Conservation (phyloP, 2,888 invertebrate species). For the Oxystoma pomonae region DNA sequence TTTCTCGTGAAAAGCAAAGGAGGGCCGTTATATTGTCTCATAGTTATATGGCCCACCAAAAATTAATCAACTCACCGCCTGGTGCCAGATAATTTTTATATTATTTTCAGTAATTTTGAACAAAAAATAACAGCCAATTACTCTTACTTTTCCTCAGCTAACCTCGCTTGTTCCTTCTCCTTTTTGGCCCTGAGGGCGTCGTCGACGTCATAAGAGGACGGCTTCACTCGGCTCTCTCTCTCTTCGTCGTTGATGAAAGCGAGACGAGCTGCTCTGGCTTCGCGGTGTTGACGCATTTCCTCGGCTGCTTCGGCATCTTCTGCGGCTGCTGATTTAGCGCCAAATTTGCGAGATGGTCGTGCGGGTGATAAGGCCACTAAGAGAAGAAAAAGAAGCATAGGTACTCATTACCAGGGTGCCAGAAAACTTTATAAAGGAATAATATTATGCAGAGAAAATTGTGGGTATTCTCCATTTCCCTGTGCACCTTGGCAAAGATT, state of each 20-base stretch:
- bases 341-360: conserved; percentile 67
- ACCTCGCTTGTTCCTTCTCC: conserved; percentile 60
- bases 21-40: no score
- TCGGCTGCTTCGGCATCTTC: conserved; percentile 40
- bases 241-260: conserved; percentile 58
- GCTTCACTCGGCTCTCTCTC: conserved; percentile 34
- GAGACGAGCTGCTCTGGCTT: conserved; percentile 58
- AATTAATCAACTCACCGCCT: no score
- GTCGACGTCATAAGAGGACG: conserved; percentile 38
- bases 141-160: conserved; percentile 58
- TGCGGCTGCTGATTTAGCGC: conserved; percentile 50
- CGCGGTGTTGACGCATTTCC: conserved; percentile 54
- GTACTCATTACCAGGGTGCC: no score
- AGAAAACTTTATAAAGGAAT: no score
- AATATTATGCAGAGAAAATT: no score
- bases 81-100: no score
- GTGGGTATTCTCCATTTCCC: no score
- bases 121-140: conserved; percentile 15
- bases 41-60: no score
- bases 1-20: no score
- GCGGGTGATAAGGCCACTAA: conserved; percentile 56
- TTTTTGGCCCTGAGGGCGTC: conserved; percentile 53
- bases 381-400: no score
- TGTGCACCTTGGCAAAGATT: no score
- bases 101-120: conserved; percentile 15